Evolutionary conservation across 2,113 vertebrate species (phyloP).

Genomic region (mouse (Mus musculus)): DNA sequence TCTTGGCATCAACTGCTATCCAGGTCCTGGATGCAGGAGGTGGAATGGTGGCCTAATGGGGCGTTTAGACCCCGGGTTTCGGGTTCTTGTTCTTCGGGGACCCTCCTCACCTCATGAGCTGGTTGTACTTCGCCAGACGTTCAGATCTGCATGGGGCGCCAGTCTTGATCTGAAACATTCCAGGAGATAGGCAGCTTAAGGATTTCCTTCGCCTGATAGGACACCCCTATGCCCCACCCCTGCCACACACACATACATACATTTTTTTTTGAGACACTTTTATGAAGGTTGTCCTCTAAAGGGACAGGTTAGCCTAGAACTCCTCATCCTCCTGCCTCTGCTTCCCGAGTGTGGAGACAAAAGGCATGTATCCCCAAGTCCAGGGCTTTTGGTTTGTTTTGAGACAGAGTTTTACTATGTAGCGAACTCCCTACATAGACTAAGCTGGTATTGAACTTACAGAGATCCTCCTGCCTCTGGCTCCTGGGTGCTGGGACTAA

Average conservation of each 20-base stretch:
- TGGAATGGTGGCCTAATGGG: not conserved
- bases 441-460: not conserved
- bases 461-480: not conserved
- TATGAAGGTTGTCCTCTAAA: not conserved
- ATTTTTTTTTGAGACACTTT: not conserved
- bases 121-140: slow-evolving; percentile 97
- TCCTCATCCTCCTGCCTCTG: not conserved
- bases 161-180: slow-evolving; percentile 93
- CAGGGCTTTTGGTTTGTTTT: not conserved
- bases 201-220: not conserved
- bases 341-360: not conserved
- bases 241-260: too few relatives aligned
- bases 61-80: not conserved
- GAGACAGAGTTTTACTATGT: not conserved
- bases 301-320: not conserved
- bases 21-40: not conserved
- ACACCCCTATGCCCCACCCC: not conserved
- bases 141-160: slow-evolving; percentile 96
- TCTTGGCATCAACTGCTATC: not conserved
- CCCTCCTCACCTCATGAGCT: slow-evolving; percentile 95
- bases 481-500: not conserved
- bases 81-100: not conserved
- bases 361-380: not conserved
- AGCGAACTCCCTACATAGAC: not conserved
- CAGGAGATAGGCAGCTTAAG: not conserved